Evolutionary conservation across 1,140 invertebrate species (phyloP).

Genomic region (Goniozus legneri): DNA sequence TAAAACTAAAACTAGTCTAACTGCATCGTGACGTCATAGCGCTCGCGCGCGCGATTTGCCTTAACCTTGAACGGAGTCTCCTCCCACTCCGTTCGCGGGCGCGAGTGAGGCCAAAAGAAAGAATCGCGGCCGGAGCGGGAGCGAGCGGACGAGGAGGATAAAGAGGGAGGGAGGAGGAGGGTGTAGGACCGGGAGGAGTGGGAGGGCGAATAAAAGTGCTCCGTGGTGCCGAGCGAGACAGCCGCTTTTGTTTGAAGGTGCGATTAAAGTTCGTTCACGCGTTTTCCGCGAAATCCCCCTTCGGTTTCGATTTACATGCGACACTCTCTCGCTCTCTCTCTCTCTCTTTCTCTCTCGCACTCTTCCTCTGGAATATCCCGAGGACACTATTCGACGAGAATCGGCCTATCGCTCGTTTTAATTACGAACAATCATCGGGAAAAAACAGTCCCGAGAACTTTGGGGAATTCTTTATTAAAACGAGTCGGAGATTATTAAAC

Average conservation of each 20-base stretch:
- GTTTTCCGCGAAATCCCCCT: slow-evolving; percentile 26
- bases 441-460: no score
- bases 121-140: slow-evolving; percentile 18
- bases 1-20: slow-evolving; percentile 54
- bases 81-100: neutral
- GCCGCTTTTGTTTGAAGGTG: slow-evolving; percentile 27
- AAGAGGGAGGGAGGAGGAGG: neutral
- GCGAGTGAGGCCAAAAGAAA: slow-evolving; percentile 17
- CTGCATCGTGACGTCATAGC: slow-evolving; percentile 54
- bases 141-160: neutral
- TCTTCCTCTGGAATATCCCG: no score
- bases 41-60: slow-evolving; percentile 46
- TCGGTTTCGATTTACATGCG: neutral
- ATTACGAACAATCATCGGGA: neutral
- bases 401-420: neutral
- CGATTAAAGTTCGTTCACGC: slow-evolving; percentile 35
- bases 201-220: no score
- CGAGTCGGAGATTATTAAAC: no score
- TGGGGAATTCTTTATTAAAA: no score
- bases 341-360: no score
- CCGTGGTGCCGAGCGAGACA: no score
- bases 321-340: neutral
- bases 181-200: neutral
- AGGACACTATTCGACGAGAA: no score
- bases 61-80: slow-evolving; percentile 51